Conservation (phyloP, 2,113 vertebrate genomes). For the Parus major region DNA sequence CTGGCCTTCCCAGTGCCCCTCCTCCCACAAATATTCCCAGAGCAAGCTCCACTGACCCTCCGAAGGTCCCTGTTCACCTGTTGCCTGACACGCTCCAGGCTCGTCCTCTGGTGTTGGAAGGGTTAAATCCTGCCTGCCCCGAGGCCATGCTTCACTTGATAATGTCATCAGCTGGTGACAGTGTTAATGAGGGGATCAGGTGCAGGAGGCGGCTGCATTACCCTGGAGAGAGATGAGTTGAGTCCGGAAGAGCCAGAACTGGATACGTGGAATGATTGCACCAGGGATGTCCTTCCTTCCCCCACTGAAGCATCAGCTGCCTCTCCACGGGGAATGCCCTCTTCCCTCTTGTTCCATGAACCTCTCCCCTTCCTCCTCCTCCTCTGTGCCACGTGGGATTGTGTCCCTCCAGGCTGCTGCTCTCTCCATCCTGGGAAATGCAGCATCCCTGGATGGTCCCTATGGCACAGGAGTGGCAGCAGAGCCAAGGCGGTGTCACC, state of each 20-base stretch:
- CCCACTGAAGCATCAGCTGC: background rate
- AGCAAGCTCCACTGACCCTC: background rate
- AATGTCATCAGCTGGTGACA: slow-evolving; percentile 61
- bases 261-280: background rate
- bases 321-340: background rate
- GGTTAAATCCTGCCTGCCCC: slow-evolving; percentile 21
- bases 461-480: background rate
- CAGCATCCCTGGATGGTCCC: background rate
- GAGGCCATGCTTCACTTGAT: slow-evolving; percentile 41
- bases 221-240: slow-evolving; percentile 59
- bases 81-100: background rate
- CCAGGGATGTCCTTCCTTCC: background rate
- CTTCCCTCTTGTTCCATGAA: background rate
- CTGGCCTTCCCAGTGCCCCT: background rate
- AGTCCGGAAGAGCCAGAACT: slow-evolving; percentile 14
- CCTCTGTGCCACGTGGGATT: background rate
- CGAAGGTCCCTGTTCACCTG: background rate
- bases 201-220: background rate
- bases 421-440: background rate
- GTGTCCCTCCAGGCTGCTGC: background rate
- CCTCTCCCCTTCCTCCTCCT: background rate
- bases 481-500: background rate
- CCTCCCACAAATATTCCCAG: background rate
- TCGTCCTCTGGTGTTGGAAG: background rate
- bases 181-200: slow-evolving; percentile 63